phyloP scores from a whole-genome alignment of 2,888 invertebrate species.

The Philhelius pedissequus region DNA sequence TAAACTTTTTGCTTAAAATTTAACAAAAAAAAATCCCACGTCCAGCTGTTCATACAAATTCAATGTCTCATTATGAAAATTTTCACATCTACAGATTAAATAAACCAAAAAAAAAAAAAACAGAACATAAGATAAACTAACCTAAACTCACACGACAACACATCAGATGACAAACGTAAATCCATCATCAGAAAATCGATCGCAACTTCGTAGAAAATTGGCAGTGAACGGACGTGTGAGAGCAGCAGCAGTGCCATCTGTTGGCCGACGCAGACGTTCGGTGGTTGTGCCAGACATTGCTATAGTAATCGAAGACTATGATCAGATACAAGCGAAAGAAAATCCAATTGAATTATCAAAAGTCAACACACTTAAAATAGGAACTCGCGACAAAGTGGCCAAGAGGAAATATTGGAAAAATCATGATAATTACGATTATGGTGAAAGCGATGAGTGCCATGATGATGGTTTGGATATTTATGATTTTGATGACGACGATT shows the following conservation, averaged over 20 bases:
- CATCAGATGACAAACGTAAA: conserved; percentile 44
- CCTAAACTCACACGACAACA: neutral
- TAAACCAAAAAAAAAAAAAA: neutral
- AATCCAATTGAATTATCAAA: neutral
- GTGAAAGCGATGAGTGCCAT: conserved; percentile 42
- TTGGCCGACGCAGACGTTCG: neutral
- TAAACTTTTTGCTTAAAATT: neutral
- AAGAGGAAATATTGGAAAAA: conserved; percentile 44
- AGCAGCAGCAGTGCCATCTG: conserved; percentile 21
- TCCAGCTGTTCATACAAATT: neutral
- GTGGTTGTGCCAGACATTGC: conserved; percentile 56
- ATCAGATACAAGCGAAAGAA: conserved; percentile 35
- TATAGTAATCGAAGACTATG: conserved; percentile 60
- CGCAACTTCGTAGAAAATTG: conserved; percentile 47
- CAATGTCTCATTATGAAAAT: neutral
- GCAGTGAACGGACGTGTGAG: conserved; percentile 41
- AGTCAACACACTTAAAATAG: neutral
- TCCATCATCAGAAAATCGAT: conserved; percentile 33
- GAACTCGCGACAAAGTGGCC: conserved; percentile 38
- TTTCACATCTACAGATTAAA: neutral
- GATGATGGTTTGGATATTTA: conserved; percentile 47
- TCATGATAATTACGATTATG: conserved; percentile 58
- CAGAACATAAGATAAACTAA: neutral
- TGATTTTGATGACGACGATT: conserved; percentile 62
- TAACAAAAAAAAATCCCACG: no score